Base-by-base conservation (phyloP, 2,797 vertebrate genomes). In the Macropodus opercularis region DNA sequence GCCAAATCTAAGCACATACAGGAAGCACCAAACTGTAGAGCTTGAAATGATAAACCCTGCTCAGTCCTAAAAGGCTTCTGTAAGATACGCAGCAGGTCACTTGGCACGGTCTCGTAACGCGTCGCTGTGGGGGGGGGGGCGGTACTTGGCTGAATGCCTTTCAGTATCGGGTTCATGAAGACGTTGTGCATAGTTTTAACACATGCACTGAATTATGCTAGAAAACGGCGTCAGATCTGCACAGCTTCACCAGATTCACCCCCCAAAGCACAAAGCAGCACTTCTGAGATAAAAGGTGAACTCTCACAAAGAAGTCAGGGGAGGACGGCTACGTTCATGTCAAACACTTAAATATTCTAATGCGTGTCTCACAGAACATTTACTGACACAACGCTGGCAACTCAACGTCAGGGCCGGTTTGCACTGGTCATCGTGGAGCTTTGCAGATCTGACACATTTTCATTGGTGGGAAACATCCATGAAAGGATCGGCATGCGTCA, bases 41-140 rank as follows among this genome's bases (percentile, higher is more conserved):
- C 67, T 66, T 67, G 65, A 74, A 7, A 3, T 24, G 58, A 50
- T 51, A 48, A 72, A 63, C 62, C 27, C 51, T 53, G 70, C 39
- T 26, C 34, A 24, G 2, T 2, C 9, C n/a, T 22, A 57, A 79
- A 74, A 9, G 6, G 38, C 17, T 67, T 75, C 49, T 36, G 48
- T 43, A 51, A 47, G 27, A 22, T 17, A 29, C 11, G 23, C 9
- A 50, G 32, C 18, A 23, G 17, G 55, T 81, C 42, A 42, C 64
- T 83, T 75, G 71, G 74, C 76, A 83, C 60, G 58, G 18, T 69
- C 63, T 57, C 36, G 51, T 46, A 24, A 27, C 26, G 51, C 38
- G 59, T 48, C 34, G 23, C 47, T 43, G 29, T 61, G 24, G 61
- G 36, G 42, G 66, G 69, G n/a, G n/a, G n/a, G n/a, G n/a, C n/a